Conservation (phyloP, 2,113 vertebrate species). For the Prolemur simus region DNA sequence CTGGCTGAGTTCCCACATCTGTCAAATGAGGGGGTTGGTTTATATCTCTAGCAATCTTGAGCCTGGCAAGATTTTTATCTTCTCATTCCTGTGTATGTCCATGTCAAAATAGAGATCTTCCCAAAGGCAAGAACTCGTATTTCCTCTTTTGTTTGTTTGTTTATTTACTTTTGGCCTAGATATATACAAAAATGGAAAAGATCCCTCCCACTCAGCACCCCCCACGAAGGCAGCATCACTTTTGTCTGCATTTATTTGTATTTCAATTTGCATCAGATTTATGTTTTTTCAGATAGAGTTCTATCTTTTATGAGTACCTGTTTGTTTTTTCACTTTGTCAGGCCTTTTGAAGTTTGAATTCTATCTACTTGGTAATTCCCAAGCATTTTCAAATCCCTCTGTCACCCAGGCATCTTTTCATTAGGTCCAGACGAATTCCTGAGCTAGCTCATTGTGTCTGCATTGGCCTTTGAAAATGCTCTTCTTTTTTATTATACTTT, state of each 20-base stretch:
- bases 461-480: background rate
- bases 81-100: background rate
- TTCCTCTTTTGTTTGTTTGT: background rate
- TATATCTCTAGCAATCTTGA: background rate
- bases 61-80: background rate
- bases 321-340: background rate
- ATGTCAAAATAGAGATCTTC: background rate
- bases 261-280: background rate
- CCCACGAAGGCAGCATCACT: background rate
- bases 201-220: background rate
- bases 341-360: background rate
- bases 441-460: background rate
- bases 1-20: background rate
- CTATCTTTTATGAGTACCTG: background rate
- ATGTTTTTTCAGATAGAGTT: background rate
- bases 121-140: constrained; percentile 11
- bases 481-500: background rate
- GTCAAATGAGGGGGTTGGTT: background rate
- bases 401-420: background rate
- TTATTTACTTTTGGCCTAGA: constrained; percentile 15
- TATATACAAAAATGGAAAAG: background rate
- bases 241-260: constrained; percentile 16
- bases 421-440: background rate
- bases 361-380: background rate
- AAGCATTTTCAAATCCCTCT: background rate